Evolutionary conservation across 2,113 vertebrate genomes (phyloP).

Genomic region (human (Homo sapiens)): GRCh38 chr5:117782501-117783000

Average conservation of each 20-base stretch:
- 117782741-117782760: not conserved
- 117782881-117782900: fast-evolving
- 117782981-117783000: not conserved
- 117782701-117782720: not conserved
- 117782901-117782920: not conserved
- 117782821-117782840: fast-evolving
- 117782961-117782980: not conserved
- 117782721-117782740: not conserved
- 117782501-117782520: not conserved
- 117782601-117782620: not conserved
- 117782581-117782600: not conserved
- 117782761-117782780: not conserved
- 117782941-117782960: not conserved
- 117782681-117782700: not conserved
- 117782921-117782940: not conserved
- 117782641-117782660: not conserved
- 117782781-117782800: slow-evolving; percentile 31
- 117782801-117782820: not conserved
- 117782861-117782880: not conserved
- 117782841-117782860: not conserved
- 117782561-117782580: not conserved
- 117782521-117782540: not conserved
- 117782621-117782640: not conserved
- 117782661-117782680: not conserved
- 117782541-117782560: slow-evolving; percentile 44